Percentiles rank a stretch among this genome's conserved stretches.
Conservation (phyloP, 2,888 invertebrate genomes). For the Acrobasis consociella region DNA sequence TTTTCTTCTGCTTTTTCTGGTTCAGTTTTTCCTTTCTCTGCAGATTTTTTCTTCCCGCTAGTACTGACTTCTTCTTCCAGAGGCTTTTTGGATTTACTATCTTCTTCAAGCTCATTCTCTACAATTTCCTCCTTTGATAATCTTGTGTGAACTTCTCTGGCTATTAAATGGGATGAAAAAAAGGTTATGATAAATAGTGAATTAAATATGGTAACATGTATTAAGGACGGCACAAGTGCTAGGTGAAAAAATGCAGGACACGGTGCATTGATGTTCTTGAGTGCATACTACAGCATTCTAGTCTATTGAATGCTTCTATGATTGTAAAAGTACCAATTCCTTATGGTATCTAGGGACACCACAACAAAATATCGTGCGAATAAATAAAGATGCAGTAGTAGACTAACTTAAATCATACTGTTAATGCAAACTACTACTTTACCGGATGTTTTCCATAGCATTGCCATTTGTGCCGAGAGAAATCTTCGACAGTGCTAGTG, state of each 20-base stretch:
- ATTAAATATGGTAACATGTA: constrained; percentile 41
- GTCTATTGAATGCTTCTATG: constrained; percentile 70
- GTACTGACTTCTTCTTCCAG: constrained; percentile 50
- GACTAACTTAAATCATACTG: constrained; percentile 53
- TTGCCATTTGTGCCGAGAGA: constrained; percentile 38
- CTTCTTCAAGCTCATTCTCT: constrained; percentile 77
- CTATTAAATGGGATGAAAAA: constrained; percentile 60
- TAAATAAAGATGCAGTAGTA: constrained; percentile 44
- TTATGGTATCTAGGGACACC: constrained; percentile 61
- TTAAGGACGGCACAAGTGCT: constrained; percentile 64
- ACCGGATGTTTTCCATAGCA: constrained; percentile 48
- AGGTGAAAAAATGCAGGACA: constrained; percentile 45
- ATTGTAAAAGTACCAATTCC: constrained; percentile 52
- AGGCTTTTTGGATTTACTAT: constrained; percentile 49
- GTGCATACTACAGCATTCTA: constrained; percentile 64
- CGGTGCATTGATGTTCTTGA: constrained; percentile 43
- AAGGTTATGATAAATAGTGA: constrained; percentile 24
- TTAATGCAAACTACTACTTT: constrained; percentile 67
- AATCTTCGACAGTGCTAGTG: constrained; percentile 34
- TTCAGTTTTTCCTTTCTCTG: constrained; percentile 53
- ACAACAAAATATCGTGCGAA: constrained; percentile 65
- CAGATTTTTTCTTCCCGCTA: constrained; percentile 45
- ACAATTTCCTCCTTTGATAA: constrained; percentile 72
- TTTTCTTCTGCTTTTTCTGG: constrained; percentile 54
- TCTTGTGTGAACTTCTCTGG: constrained; percentile 78